These are phyloP conservation scores for Phalera bucephala DNA, from an alignment of 2,888 invertebrate genomes.

Conservation along the genomic window DNA sequence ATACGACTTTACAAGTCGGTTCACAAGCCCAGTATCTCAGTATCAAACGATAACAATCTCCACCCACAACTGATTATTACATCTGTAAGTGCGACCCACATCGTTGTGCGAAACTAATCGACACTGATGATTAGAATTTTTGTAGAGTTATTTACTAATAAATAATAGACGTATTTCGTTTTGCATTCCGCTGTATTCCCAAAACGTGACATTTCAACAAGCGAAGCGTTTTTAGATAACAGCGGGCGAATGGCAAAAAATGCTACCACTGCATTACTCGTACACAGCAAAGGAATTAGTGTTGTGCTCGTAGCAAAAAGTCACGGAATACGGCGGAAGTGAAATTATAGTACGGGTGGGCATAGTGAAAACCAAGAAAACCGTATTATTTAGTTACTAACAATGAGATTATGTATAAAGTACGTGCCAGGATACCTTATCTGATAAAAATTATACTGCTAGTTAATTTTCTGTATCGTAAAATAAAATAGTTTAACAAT, in stretches of 20 bases:
- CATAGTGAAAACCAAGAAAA: constrained; percentile 10
- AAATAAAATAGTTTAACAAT: too few species aligned
- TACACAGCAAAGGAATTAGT: constrained; percentile 10
- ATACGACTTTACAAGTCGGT: constrained; percentile 12
- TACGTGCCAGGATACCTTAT: too few species aligned
- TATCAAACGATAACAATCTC: constrained; percentile 22
- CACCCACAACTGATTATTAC: constrained; percentile 13
- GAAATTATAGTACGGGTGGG: constrained; percentile 10
- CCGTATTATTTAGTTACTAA: too few species aligned
- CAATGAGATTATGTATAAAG: too few species aligned
- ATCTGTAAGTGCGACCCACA: constrained; percentile 9
- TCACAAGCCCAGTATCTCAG: constrained; percentile 7
- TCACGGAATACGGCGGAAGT: constrained; percentile 1
- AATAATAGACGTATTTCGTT: not conserved
- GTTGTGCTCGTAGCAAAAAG: constrained; percentile 12
- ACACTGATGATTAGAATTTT: constrained; percentile 6
- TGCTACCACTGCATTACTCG: constrained; percentile 10
- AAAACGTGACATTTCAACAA: constrained; percentile 24
- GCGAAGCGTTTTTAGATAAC: constrained; percentile 20
- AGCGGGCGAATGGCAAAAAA: constrained; percentile 12
- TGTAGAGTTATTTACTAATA: constrained; percentile 7
- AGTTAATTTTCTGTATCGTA: too few species aligned
- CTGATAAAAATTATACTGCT: too few species aligned
- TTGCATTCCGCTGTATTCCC: constrained; percentile 7
- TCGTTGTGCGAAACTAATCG: constrained; percentile 12